phyloP scores from a whole-genome alignment of 2,888 invertebrate genomes.

The Diaperis boleti region DNA sequence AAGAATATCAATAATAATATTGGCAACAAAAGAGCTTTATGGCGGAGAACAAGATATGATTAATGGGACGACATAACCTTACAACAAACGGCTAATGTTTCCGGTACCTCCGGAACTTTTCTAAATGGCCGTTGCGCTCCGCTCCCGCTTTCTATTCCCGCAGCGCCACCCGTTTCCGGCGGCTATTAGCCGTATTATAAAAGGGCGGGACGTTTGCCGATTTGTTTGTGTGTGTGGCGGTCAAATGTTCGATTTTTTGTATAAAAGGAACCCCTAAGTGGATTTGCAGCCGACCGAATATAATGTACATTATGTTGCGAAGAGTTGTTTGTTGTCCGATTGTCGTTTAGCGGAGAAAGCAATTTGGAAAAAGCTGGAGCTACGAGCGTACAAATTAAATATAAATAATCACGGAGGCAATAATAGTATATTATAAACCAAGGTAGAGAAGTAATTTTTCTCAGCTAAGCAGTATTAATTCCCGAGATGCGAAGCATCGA shows the following conservation, averaged over 20 bases:
- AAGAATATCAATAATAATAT: constrained; percentile 67
- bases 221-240: constrained; percentile 61
- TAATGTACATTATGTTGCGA: constrained; percentile 55
- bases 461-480: too few relatives aligned
- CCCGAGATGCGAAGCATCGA: too few relatives aligned
- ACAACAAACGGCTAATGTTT: constrained; percentile 66
- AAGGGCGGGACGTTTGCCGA: constrained; percentile 63
- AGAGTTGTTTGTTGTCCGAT: constrained; percentile 45
- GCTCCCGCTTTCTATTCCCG: constrained; percentile 41
- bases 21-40: constrained; percentile 58
- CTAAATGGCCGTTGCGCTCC: constrained; percentile 60
- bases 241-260: constrained; percentile 44
- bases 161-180: constrained; percentile 64
- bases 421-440: too few relatives aligned
- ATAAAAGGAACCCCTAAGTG: constrained; percentile 52
- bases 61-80: constrained; percentile 63
- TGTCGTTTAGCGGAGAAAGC: constrained; percentile 21
- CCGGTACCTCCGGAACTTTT: constrained; percentile 65
- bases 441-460: too few relatives aligned
- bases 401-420: too few relatives aligned
- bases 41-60: constrained; percentile 64
- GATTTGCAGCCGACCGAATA: constrained; percentile 60
- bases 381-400: too few relatives aligned
- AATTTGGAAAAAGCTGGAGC: constrained; percentile 12
- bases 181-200: constrained; percentile 65